Evolutionary conservation across 1,140 invertebrate genomes (phyloP).

Genomic region (Heliothis virescens): DNA sequence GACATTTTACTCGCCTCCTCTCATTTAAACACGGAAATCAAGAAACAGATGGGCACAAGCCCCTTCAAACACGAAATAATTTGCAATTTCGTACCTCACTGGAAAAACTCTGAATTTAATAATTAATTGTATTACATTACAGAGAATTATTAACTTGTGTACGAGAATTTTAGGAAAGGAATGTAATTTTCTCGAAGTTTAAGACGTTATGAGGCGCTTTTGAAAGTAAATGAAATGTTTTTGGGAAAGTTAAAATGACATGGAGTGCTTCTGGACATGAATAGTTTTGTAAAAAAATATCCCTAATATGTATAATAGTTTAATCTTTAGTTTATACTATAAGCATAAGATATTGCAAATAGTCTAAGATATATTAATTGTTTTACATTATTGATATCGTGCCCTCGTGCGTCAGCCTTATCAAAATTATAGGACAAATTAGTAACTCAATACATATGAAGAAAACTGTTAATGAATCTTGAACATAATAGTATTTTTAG

Average conservation of each 20-base stretch:
- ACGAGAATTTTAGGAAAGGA: background rate
- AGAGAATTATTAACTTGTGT: conserved; percentile 33
- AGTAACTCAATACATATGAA: too few relatives aligned
- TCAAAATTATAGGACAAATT: too few relatives aligned
- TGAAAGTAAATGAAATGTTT: background rate
- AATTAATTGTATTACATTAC: conserved; percentile 34
- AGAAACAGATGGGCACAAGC: background rate
- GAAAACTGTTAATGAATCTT: too few relatives aligned
- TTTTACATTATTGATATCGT: too few relatives aligned
- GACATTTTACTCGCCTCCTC: background rate
- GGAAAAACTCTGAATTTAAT: conserved; percentile 37
- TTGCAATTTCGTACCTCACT: conserved; percentile 2
- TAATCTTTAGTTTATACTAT: too few relatives aligned
- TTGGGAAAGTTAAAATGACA: background rate
- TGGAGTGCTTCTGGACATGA: too few relatives aligned
- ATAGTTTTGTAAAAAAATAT: too few relatives aligned
- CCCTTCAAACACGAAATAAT: conserved; percentile 18
- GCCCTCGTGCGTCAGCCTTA: too few relatives aligned
- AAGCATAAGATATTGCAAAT: too few relatives aligned
- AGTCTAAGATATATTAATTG: too few relatives aligned
- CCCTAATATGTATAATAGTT: too few relatives aligned
- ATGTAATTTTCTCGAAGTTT: conserved; percentile 13
- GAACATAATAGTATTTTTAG: too few relatives aligned
- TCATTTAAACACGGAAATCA: conserved; percentile 1
- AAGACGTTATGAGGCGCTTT: background rate